Percentiles rank a stretch among this genome's conserved stretches.
Evolutionary conservation across 2,888 invertebrate species (phyloP).

Genomic region (Mantis religiosa): DNA sequence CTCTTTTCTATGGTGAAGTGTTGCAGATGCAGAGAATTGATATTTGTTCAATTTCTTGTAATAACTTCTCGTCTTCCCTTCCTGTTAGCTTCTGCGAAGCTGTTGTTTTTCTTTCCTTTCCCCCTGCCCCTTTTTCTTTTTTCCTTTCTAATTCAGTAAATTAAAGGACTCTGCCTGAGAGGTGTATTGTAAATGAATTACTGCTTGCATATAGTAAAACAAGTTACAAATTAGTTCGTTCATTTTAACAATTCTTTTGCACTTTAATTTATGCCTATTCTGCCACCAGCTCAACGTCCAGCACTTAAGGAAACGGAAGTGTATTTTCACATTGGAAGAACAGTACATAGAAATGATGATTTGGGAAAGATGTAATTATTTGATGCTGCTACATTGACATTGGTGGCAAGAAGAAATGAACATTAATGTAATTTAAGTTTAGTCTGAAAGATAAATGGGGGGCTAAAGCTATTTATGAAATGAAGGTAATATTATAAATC

Average conservation of each 20-base stretch:
- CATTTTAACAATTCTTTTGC: not conserved
- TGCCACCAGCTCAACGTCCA: constrained; percentile 18
- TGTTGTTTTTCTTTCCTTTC: not conserved
- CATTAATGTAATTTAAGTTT: constrained; percentile 10
- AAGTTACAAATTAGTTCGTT: not conserved
- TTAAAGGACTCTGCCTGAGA: not conserved
- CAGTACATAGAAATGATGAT: not conserved
- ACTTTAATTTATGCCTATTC: not conserved
- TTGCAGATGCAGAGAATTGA: not conserved
- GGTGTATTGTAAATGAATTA: not conserved
- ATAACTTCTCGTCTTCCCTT: not conserved
- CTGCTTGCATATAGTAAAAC: not conserved
- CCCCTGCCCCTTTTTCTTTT: not conserved
- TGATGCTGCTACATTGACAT: not conserved
- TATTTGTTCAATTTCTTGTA: not conserved
- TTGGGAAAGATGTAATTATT: not conserved
- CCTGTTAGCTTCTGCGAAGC: not conserved
- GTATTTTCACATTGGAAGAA: constrained; percentile 13
- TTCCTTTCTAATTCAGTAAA: not conserved
- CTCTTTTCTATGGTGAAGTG: not conserved
- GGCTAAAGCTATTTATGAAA: constrained; percentile 19
- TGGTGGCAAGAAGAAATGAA: not conserved
- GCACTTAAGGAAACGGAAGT: not conserved
- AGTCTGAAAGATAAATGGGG: not conserved
- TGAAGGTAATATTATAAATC: constrained; percentile 11